Evolutionary conservation across 2,888 invertebrate genomes (phyloP).

Genomic region (Campoletis raptor): DNA sequence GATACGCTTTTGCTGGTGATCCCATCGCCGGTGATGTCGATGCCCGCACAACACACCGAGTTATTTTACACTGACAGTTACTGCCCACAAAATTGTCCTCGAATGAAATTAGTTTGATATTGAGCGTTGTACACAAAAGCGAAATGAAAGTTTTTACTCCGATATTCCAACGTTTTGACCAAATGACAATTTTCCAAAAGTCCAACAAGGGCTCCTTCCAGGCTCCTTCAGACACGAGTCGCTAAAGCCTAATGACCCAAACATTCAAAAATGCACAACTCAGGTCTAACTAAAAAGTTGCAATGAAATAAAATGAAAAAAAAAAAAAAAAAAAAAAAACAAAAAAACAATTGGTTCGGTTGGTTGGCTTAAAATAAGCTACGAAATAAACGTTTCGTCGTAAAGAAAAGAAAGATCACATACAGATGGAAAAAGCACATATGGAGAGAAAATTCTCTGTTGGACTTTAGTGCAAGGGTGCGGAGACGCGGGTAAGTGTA

Average conservation of each 20-base stretch:
- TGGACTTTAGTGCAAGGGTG: not conserved
- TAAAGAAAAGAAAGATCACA: not conserved
- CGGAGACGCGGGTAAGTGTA: slow-evolving; percentile 66
- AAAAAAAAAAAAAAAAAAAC: not conserved
- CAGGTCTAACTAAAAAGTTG: not conserved
- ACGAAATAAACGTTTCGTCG: not conserved
- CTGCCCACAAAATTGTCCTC: not conserved
- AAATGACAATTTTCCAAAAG: not conserved
- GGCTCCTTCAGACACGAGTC: not conserved
- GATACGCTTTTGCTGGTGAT: slow-evolving; percentile 50
- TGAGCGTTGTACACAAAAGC: not conserved
- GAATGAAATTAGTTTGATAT: not conserved
- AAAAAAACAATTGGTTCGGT: not conserved
- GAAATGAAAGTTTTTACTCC: not conserved
- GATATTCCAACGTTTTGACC: not conserved
- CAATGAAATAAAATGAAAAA: not conserved
- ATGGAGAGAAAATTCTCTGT: not conserved
- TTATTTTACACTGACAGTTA: slow-evolving; percentile 13
- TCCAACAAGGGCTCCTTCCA: not conserved
- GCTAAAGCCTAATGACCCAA: not conserved
- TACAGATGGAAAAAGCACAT: not conserved
- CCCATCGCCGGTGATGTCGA: slow-evolving; percentile 61
- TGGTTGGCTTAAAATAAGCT: not conserved
- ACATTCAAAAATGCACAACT: not conserved
- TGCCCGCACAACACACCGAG: slow-evolving; percentile 39